Conservation (phyloP, 92 coral and sea anemone species). For the Desmophyllum pertusum region DNA sequence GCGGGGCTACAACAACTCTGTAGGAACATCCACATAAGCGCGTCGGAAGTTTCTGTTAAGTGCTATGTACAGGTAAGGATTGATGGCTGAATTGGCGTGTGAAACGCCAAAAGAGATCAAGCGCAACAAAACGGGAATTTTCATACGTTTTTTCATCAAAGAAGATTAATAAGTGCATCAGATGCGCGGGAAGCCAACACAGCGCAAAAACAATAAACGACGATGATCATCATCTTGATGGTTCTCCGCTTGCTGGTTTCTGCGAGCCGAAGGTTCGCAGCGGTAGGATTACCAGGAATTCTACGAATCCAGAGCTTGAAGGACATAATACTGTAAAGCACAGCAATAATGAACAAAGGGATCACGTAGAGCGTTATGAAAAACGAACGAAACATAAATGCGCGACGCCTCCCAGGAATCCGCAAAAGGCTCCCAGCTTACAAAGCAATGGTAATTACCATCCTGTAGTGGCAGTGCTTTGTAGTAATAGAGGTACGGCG, state of each 20-base stretch:
- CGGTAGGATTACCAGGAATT: conserved; percentile 77
- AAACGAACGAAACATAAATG: conserved; percentile 49
- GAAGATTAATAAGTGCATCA: conserved; percentile 59
- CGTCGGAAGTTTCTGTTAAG: conserved; percentile 72
- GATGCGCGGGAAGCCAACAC: conserved; percentile 78
- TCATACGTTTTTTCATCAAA: conserved; percentile 28
- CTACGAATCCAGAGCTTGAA: conserved; percentile 73
- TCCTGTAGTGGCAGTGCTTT: conserved; percentile 1
- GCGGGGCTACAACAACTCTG: conserved; percentile 16
- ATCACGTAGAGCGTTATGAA: conserved; percentile 55
- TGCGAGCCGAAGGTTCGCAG: conserved; percentile 49
- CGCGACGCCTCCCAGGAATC: conserved; percentile 30
- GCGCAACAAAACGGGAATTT: conserved; percentile 24
- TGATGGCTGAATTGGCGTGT: conserved; percentile 69
- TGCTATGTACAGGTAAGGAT: conserved; percentile 69
- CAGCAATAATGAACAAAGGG: conserved; percentile 59
- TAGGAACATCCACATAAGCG: conserved; percentile 52
- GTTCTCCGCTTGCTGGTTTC: conserved; percentile 60
- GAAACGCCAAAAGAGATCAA: conserved; percentile 57
- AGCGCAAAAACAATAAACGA: conserved; percentile 66
- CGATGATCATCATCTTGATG: conserved; percentile 69
- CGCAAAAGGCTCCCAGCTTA: conserved; percentile 50
- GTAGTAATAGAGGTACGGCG: conserved; percentile 63
- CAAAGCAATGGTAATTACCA: conserved; percentile 48
- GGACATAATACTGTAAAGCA: conserved; percentile 58